phyloP scores from a whole-genome alignment of 2,113 vertebrate genomes.

The Megalops atlanticus region DNA sequence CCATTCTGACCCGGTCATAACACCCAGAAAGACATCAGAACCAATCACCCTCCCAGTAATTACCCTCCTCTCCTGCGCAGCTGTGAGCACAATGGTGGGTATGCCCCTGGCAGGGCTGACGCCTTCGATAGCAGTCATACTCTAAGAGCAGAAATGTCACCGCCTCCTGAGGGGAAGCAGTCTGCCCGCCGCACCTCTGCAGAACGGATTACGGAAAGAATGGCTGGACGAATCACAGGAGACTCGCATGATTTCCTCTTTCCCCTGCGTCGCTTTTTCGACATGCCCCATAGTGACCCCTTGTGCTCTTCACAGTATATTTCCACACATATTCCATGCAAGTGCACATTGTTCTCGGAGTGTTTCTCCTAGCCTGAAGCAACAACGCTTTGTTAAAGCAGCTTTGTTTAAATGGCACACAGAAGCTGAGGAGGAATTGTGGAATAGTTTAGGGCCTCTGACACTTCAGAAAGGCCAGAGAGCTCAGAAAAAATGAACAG shows the following conservation, averaged over 20 bases:
- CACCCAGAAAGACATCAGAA: no score
- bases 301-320: not conserved
- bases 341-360: not conserved
- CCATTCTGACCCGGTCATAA: no score
- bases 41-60: no score
- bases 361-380: not conserved
- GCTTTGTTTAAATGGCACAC: not conserved
- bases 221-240: not conserved
- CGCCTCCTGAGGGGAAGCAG: not conserved
- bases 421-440: not conserved
- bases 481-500: no score
- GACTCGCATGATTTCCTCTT: not conserved
- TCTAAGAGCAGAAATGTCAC: constrained; percentile 8
- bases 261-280: not conserved
- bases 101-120: constrained; percentile 1
- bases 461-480: no score
- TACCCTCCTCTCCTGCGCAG: not conserved
- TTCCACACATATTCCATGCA: no score
- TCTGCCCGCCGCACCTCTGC: not conserved
- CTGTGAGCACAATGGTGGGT: not conserved
- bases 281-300: not conserved
- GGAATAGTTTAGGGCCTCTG: not conserved
- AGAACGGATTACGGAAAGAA: not conserved
- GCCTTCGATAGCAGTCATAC: not conserved
- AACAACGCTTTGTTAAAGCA: not conserved